Evolutionary conservation across 2,888 invertebrate genomes (phyloP), one percentile per base, ranked within the genome.

Genomic region (Parnassius apollo): DNA sequence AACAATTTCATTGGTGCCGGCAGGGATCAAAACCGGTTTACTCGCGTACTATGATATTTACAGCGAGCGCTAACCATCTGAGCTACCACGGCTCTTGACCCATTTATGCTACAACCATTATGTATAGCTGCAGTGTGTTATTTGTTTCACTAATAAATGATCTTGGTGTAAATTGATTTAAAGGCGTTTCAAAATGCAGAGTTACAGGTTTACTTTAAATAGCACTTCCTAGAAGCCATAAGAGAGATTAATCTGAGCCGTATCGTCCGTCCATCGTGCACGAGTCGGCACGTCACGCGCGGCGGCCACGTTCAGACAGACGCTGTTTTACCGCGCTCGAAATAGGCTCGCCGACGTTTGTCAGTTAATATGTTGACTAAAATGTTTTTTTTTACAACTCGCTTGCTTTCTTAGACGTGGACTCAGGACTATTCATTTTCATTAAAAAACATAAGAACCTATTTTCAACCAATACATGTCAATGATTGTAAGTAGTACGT

Each of bases 281-380:
- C 77, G 77, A 75, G 75, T 69, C 69, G 75, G 67, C 68, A 69
- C 71, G 74, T 74, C 75, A 73, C 74, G 74, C 69, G 68, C 66
- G 62, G 55, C 52, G 55, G 13, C 51, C 57, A 68, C 70, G 68
- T 70, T 76, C 42, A 25, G 54, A 44, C 46, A 9, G 52, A 45
- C 45, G 10, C 48, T 74, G 76, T 53, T 7, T 65, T 56, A 70
- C 77, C 78, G 81, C 76, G 74, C 79, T 77, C 68, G 73, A 77
- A 81, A 81, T 81, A 81, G 77, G 71, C 76, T 9, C 57, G 52
- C n/a, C 45, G 55, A 56, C 52, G 52, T 52, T 59, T 55, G 48
- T 13, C 50, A 51, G 62, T 42, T 42, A 51, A 44, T 44, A 42
- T 44, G 44, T 11, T 11, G 12, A 50, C 50, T 10, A 8, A 48